Base-by-base conservation (phyloP, 2,797 vertebrate genomes). In the Apogon hyalosoma region DNA sequence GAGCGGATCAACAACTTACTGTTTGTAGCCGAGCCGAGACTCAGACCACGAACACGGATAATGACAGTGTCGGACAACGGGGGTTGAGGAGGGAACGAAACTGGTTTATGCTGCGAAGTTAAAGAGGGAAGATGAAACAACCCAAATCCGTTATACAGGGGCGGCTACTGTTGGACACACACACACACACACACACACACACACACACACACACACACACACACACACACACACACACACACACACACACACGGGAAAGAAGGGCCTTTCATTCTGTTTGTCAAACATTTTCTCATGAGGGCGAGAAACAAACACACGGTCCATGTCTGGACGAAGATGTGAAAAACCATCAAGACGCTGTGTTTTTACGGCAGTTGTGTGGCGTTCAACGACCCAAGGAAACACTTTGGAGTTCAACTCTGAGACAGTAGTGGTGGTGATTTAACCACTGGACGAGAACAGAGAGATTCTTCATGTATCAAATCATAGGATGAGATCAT, bases 401-500 rank as follows among this genome's bases (percentile, higher is more conserved):
- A 2, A 56, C 11, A 38, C 48, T 21, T 40, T 12, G 18, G 38
- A 1, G 51, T 67, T 54, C 47, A 51, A 64, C 53, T 75, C 15
- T 71, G 69, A 19, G 7, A 41, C 16, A 54, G 57, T 49, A 56
- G 45, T 33, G 8, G 50, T 60, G 51, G 49, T 49, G 15, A 62
- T 74, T 36, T 31, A 67, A 72, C 54, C 58, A 52, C 63, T 78
- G 70, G 58, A 59, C 61, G 41, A 60, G 74, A 79, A 74, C 68
- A 75, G 52, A 73, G 60, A 60, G 79, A 88, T 88, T 90, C 72
- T 85, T 90, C 69, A 69, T 77, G 80, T 58, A 79, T 86, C 83
- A 85, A 85, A 91, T 91, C 88, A 90, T 79, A 70, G 72, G 69
- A 89, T 92, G 90, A 91, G 87, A 85, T 90, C 89, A 90, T 85